Conservation (phyloP, 2,797 vertebrate genomes). For the Gambusia yucatana region DNA sequence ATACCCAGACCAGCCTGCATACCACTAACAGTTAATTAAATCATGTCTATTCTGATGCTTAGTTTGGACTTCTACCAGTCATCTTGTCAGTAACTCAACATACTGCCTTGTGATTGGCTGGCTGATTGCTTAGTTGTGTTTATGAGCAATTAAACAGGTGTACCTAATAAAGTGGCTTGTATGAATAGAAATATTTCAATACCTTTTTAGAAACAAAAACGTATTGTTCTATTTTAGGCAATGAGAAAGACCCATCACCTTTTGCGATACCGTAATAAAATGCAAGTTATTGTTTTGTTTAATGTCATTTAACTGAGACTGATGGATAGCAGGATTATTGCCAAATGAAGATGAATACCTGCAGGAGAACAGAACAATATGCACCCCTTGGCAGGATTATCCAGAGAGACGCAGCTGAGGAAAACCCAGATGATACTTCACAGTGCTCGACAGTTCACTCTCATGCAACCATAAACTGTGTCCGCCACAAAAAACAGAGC, state of each 20-base stretch:
- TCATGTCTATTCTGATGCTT: background rate
- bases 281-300: conserved; percentile 9
- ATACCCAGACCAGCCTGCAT: background rate
- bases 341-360: conserved; percentile 4
- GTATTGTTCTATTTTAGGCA: conserved; percentile 38
- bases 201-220: conserved; percentile 13
- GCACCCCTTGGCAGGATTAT: conserved; percentile 11
- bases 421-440: conserved; percentile 42
- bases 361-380: conserved; percentile 17
- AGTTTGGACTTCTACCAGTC: background rate
- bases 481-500: conserved; percentile 59
- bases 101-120: background rate
- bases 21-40: background rate
- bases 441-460: conserved; percentile 34
- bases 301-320: conserved; percentile 10
- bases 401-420: conserved; percentile 17
- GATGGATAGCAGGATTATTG: conserved; percentile 1
- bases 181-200: background rate
- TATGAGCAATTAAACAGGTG: background rate
- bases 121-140: background rate
- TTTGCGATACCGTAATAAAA: conserved; percentile 21
- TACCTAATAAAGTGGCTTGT: background rate
- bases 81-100: background rate
- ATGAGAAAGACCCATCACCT: conserved; percentile 34
- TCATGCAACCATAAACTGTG: conserved; percentile 47